Conservation (phyloP, 1,140 invertebrate species). For the Calycopis cecrops region DNA sequence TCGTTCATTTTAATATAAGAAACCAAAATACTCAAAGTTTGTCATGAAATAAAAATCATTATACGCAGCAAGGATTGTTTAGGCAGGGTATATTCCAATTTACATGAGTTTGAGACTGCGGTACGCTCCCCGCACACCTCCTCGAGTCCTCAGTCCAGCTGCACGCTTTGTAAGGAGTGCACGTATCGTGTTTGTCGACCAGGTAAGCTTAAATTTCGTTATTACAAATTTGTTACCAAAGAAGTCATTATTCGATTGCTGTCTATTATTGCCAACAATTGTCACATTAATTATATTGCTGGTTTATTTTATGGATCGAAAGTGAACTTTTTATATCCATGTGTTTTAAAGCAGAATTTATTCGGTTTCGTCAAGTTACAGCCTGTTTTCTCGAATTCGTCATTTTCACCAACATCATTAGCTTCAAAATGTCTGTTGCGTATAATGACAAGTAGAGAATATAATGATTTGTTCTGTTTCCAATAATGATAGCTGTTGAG, state of each 20-base stretch:
- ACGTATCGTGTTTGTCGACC: slow-evolving; percentile 10
- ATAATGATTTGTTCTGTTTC: too few relatives aligned
- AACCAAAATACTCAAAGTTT: too few relatives aligned
- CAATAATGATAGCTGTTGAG: too few relatives aligned
- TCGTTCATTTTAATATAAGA: too few relatives aligned
- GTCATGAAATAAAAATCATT: too few relatives aligned
- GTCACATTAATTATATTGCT: slow-evolving; percentile 5
- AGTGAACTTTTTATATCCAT: slow-evolving; percentile 3
- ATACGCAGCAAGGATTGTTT: too few relatives aligned
- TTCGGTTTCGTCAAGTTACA: slow-evolving; percentile 4
- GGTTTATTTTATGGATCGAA: slow-evolving; percentile 2
- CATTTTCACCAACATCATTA: too few relatives aligned
- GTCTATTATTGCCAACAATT: slow-evolving; percentile 2
- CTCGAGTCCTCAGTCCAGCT: slow-evolving; percentile 4
- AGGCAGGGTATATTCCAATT: too few relatives aligned
- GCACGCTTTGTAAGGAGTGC: slow-evolving; percentile 3
- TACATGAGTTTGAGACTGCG: too few relatives aligned
- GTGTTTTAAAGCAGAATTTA: slow-evolving; percentile 7
- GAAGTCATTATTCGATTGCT: slow-evolving; percentile 5
- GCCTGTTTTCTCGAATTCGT: too few relatives aligned
- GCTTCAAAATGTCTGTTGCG: too few relatives aligned
- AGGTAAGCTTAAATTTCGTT: slow-evolving; percentile 8
- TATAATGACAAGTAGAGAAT: too few relatives aligned
- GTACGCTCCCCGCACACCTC: slow-evolving; percentile 4
- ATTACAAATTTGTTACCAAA: slow-evolving; percentile 7